Percentiles rank a stretch among this genome's conserved stretches.
These are phyloP conservation scores for Pteruthius melanotis DNA, from an alignment of 2,113 vertebrate species.

Conservation along the genomic window DNA sequence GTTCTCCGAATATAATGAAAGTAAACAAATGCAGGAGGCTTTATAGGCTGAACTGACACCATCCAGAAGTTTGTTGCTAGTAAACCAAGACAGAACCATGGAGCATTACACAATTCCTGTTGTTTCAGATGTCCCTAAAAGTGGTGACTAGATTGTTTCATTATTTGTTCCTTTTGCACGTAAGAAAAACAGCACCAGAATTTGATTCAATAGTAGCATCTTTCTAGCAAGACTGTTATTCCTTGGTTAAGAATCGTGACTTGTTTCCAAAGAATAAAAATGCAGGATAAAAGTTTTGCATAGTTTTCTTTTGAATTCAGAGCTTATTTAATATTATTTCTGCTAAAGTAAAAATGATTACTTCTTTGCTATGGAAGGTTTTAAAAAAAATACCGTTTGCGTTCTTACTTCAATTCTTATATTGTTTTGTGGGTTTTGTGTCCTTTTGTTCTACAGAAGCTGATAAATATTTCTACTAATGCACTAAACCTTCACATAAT, in stretches of 20 bases:
- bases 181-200: background rate
- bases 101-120: background rate
- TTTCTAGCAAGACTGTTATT: background rate
- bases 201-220: background rate
- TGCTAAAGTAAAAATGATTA: background rate
- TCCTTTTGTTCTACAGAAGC: slow-evolving; percentile 75
- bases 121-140: background rate
- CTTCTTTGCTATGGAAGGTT: background rate
- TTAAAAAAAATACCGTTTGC: background rate
- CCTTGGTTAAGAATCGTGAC: background rate
- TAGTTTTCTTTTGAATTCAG: background rate
- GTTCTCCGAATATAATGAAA: background rate
- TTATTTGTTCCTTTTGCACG: background rate
- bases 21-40: background rate
- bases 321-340: background rate
- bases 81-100: background rate
- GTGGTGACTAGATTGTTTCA: background rate
- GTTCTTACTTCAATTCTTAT: background rate
- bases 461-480: slow-evolving; percentile 85
- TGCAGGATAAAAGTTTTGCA: background rate
- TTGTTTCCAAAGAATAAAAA: background rate
- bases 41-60: background rate
- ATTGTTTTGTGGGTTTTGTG: background rate
- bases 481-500: slow-evolving; percentile 83
- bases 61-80: background rate